phyloP scores from a whole-genome alignment of 1,140 invertebrate species.

The Streblospio benedicti region DNA sequence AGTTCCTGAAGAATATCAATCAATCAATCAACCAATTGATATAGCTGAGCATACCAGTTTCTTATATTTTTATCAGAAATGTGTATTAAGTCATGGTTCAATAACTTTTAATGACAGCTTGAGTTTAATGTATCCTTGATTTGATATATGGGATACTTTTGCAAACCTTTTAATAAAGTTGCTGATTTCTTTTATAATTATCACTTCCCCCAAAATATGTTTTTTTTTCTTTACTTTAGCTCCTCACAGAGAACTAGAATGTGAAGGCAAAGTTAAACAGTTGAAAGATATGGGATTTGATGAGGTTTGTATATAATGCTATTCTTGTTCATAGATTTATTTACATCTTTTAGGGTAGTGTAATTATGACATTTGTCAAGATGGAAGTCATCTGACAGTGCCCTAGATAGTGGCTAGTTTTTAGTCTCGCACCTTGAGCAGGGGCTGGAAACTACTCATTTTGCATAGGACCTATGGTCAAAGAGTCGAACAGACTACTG shows the following conservation, averaged over 20 bases:
- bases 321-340: slow-evolving; percentile 2
- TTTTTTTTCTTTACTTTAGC: slow-evolving; percentile 25
- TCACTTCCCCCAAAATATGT: background rate
- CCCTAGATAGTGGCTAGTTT: too few relatives aligned
- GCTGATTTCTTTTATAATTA: background rate
- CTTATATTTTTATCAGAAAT: background rate
- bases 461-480: too few relatives aligned
- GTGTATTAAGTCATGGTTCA: background rate
- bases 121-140: background rate
- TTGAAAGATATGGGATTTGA: slow-evolving; percentile 50
- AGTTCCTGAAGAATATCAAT: background rate
- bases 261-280: slow-evolving; percentile 42
- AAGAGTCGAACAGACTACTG: too few relatives aligned
- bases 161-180: background rate
- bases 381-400: background rate
- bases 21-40: too few relatives aligned
- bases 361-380: background rate
- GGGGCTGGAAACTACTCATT: too few relatives aligned
- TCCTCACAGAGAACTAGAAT: slow-evolving; percentile 30
- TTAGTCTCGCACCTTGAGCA: too few relatives aligned
- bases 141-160: background rate
- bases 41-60: background rate
- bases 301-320: slow-evolving; percentile 35
- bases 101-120: background rate
- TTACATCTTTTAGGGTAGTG: background rate